A percentile compares a stretch with the other conserved stretches of the same genome.
These are phyloP conservation scores for Drosophila recens DNA, from an alignment of 2,888 invertebrate genomes.

Conservation along the genomic window DNA sequence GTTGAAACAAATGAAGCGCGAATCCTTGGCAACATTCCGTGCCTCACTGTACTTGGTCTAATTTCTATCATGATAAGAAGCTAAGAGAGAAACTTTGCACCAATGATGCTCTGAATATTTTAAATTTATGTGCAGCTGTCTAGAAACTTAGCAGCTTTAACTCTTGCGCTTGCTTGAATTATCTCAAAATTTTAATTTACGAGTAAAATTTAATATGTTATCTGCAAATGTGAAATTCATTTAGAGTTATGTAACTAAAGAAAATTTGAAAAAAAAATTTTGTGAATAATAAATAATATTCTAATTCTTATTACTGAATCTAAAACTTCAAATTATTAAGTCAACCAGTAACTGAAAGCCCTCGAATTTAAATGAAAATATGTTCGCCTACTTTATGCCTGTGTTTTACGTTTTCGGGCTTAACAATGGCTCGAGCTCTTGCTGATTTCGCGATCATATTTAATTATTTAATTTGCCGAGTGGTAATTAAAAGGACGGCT, in stretches of 20 bases:
- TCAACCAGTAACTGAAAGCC: not conserved
- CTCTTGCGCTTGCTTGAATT: not conserved
- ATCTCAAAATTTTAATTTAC: not conserved
- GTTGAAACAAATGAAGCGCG: conserved; percentile 49
- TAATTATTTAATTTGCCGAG: conserved; percentile 30
- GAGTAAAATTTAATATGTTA: not conserved
- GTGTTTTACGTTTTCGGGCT: conserved; percentile 11
- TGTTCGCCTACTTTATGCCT: conserved; percentile 11
- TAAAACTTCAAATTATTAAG: not conserved
- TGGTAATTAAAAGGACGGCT: conserved; percentile 43
- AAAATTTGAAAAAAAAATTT: not conserved
- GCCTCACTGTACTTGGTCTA: conserved; percentile 33
- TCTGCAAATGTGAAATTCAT: not conserved
- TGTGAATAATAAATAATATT: not conserved
- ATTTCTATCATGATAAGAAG: conserved; percentile 6
- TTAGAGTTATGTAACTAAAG: not conserved
- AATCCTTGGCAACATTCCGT: conserved; percentile 34
- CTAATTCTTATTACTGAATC: not conserved
- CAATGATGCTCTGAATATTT: conserved; percentile 19
- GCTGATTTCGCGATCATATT: conserved; percentile 32
- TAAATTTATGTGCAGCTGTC: conserved; percentile 22
- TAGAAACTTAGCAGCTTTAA: conserved; percentile 3
- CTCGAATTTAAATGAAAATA: conserved; percentile 29
- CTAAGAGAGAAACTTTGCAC: not conserved
- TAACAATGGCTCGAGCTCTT: conserved; percentile 14